Evolutionary conservation across 2,797 vertebrate genomes (phyloP).

Genomic region (Tragopan temminckii): DNA sequence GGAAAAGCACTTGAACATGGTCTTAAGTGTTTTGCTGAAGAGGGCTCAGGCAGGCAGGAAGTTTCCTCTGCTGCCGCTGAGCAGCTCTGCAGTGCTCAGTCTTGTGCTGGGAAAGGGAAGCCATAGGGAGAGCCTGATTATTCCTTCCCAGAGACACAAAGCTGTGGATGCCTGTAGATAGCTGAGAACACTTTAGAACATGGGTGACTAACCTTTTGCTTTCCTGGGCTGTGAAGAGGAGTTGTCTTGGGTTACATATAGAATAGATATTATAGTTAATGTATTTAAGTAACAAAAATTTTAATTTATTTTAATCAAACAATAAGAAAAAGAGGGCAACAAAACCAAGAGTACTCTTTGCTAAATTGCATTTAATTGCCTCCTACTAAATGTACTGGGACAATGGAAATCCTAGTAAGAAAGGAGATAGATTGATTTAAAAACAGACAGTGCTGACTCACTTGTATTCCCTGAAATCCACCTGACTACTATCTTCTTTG

Average conservation of each 20-base stretch:
- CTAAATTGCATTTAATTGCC: neutral
- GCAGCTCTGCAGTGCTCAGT: neutral
- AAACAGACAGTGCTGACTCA: neutral
- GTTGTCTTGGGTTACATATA: neutral
- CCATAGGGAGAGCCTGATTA: neutral
- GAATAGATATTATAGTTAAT: neutral
- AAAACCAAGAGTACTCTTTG: neutral
- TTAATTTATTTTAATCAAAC: no score
- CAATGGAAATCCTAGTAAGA: neutral
- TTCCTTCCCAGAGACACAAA: neutral
- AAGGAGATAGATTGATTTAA: neutral
- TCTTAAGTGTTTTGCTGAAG: neutral
- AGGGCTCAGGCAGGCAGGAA: neutral
- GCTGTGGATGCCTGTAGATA: neutral
- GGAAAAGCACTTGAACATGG: neutral
- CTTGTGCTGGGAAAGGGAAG: neutral
- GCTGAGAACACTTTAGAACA: accelerated
- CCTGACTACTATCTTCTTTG: neutral
- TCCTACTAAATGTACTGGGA: neutral
- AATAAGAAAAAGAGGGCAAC: neutral
- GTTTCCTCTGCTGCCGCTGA: neutral
- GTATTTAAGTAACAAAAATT: no score
- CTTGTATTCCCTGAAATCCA: constrained; percentile 3
- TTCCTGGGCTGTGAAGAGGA: neutral
- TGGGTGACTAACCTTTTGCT: neutral